Conservation (phyloP, 2,113 vertebrate genomes). For the Archilochus colubris region DNA sequence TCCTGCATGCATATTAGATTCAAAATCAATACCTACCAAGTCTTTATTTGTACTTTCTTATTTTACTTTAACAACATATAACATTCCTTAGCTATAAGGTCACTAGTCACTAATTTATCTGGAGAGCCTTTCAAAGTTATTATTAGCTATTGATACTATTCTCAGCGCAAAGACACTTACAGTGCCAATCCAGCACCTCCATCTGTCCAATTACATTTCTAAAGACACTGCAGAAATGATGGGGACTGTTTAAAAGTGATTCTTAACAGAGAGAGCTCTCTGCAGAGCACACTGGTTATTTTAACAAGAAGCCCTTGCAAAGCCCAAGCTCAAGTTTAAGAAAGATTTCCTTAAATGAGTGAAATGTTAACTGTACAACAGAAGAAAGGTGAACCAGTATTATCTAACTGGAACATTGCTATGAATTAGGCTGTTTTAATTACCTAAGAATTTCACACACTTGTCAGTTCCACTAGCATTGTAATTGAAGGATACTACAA, state of each 20-base stretch:
- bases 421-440: neutral
- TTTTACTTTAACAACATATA: neutral
- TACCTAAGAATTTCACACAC: neutral
- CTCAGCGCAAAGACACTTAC: slow-evolving; percentile 72
- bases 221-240: slow-evolving; percentile 54
- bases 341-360: neutral
- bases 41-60: neutral
- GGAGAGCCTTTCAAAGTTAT: slow-evolving; percentile 65
- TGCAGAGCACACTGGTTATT: neutral
- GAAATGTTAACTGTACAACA: neutral
- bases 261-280: neutral
- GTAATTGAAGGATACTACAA: neutral
- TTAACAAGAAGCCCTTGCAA: neutral
- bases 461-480: neutral
- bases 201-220: slow-evolving; percentile 64
- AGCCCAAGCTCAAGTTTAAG: neutral
- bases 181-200: slow-evolving; percentile 67
- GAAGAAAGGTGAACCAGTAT: neutral
- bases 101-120: slow-evolving; percentile 54
- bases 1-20: neutral
- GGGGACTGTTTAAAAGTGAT: neutral
- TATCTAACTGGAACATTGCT: neutral
- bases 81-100: slow-evolving; percentile 27
- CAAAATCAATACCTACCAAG: neutral
- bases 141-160: slow-evolving; percentile 75